Conservation (phyloP, 2,888 invertebrate species). For the Laothoe populi region DNA sequence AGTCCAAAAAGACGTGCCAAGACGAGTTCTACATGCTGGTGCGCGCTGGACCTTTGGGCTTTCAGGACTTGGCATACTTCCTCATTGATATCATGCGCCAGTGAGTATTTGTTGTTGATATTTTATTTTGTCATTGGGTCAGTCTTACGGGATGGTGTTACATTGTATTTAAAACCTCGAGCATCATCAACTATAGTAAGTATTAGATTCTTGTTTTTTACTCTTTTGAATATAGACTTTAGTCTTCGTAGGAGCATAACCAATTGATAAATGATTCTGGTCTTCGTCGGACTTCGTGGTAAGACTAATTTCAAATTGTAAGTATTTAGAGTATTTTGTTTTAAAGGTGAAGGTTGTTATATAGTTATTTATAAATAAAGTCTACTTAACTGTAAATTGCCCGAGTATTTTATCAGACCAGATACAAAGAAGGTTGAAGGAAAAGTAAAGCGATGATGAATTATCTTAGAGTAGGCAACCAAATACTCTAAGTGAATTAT, state of each 20-base stretch:
- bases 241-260: neutral
- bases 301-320: neutral
- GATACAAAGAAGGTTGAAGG: no score
- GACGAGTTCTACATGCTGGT: conserved; percentile 93
- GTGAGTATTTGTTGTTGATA: conserved; percentile 80
- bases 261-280: neutral
- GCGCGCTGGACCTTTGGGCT: conserved; percentile 89
- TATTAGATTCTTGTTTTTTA: neutral
- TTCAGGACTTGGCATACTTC: conserved; percentile 89
- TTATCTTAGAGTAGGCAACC: no score
- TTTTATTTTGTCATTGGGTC: neutral
- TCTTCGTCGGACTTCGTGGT: neutral
- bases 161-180: neutral
- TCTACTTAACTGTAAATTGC: no score
- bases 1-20: conserved; percentile 87
- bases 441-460: no score
- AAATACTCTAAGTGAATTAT: no score
- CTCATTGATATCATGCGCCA: conserved; percentile 88
- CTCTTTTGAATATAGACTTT: neutral
- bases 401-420: no score
- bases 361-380: no score
- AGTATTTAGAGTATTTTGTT: neutral
- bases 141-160: neutral
- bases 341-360: neutral
- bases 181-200: neutral